Base-by-base conservation (phyloP, 2,888 invertebrate genomes). In the Drosophila histrio region DNA sequence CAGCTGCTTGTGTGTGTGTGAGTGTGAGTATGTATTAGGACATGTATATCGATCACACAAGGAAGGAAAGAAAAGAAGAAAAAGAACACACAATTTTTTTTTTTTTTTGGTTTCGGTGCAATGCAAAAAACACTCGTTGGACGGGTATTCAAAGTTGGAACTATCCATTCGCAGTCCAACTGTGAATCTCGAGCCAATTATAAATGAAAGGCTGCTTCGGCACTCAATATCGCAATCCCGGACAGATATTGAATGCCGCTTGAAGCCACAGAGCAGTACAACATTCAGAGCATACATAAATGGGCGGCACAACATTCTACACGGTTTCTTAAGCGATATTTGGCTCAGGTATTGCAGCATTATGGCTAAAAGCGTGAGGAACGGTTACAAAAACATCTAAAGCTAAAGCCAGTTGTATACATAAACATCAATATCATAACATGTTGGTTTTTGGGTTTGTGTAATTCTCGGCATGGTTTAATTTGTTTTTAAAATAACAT, bases 1-100 rank as follows among this genome's bases (percentile, higher is more conserved):
- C 84, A 86, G 82, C 88, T 84, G 84, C 62, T 61, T 66, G 2
- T 32, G 32, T 34, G 26, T 26, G 13, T 21, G 2, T 13, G 39
- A 43, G n/a, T 36, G 13, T n/a, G 36, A 3, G n/a, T 66, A 56
- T 64, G 64, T 72, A 43, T 59, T 34, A 66, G 32, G 19, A 30
- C 64, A 63, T 73, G 52, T 56, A 47, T 38, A 49, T 36, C 47
- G 39, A 41, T 74, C 69, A 81, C 85, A 83, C 79, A 85, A 73
- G 79, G 73, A 83, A 74, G 73, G 85, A 77, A 75, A 28, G 44
- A 44, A 72, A 77, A 47, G 47, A 47, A 70, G 87, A 81, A 73
- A 73, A 73, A 83, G 67, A 83, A 85, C 56, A 79, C 70, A 77
- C 58, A 54, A 70, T 65, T 63, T 81, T 73, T 80, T 72, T 80